Conservation (phyloP, 2,888 invertebrate species). For the Heterodera filipjevi region DNA sequence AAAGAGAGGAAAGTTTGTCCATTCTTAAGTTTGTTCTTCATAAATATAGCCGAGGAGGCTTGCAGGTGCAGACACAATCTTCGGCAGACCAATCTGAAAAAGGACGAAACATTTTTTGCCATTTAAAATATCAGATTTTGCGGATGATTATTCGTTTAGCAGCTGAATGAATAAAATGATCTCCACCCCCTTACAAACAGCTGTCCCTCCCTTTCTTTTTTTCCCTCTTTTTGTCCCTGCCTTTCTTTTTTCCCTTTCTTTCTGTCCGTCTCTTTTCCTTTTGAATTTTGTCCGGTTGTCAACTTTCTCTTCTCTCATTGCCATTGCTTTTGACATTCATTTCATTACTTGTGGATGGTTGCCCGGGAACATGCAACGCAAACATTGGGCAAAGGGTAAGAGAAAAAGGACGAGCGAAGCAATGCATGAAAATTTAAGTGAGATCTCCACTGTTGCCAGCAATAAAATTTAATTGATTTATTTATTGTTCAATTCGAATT, state of each 20-base stretch:
- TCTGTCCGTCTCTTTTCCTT: neutral
- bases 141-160: neutral
- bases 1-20: too few relatives aligned
- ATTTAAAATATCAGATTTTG: neutral
- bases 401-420: neutral
- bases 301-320: neutral
- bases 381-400: neutral
- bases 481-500: too few relatives aligned
- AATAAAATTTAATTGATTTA: neutral
- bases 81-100: too few relatives aligned
- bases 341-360: conserved; percentile 1
- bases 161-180: neutral
- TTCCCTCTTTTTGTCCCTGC: neutral
- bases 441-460: neutral
- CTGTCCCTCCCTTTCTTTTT: neutral
- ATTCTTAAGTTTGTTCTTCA: too few relatives aligned
- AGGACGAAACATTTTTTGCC: too few relatives aligned
- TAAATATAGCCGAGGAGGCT: too few relatives aligned
- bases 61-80: too few relatives aligned
- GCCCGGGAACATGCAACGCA: conserved; percentile 3
- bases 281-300: neutral
- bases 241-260: neutral
- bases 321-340: neutral
- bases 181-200: neutral
- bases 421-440: neutral